Evolutionary conservation across 2,797 vertebrate species (phyloP), one percentile per base, ranked within the genome.

Genomic region (Mustela erminea): DNA sequence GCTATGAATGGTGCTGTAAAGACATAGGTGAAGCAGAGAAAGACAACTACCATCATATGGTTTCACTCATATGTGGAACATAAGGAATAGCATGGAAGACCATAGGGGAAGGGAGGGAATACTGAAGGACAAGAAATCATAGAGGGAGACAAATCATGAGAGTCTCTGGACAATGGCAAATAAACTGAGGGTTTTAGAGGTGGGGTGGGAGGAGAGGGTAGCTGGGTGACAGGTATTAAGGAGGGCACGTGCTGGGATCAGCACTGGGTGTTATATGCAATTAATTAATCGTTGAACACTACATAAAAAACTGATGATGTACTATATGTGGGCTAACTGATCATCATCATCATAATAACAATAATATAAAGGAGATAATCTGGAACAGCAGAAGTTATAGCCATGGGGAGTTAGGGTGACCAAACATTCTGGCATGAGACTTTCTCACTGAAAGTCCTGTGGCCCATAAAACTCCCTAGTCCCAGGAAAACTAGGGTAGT

Each of bases 1-100:
- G 7, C 12, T 8, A 0, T 25, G 21, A n/a, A 43, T 12, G 7
- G n/a, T 27, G 41, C 74, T 75, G 0, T 46, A 52, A 0, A 17
- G 49, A 32, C 23, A 38, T 5, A 18, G 17, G 62, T 66, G 13
- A 66, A 8, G 15, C 62, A 66, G 29, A 66, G 62, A 66, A 66
- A 66, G 15, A 66, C 29, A n/a, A 18, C n/a, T 66, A 66, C 17
- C 15, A 66, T n/a, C 15, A 66, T 18, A 66, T 9, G 62, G 62
- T 18, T 17, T 66, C 62, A n/a, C 62, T 66, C 62, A 66, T n/a
- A n/a, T 66, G 62, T 32, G 29, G 15, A 66, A 66, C 62, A 17
- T 66, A 66, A n/a, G 62, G 62, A 66, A 66, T 8, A 17, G 29
- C 62, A n/a, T 0, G 1, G 62, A 66, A 14, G 62, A n/a, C 62